Percentiles rank a stretch among this genome's conserved stretches.
phyloP scores from a whole-genome alignment of 2,888 invertebrate species.

The Hydroisotoma schaefferi region DNA sequence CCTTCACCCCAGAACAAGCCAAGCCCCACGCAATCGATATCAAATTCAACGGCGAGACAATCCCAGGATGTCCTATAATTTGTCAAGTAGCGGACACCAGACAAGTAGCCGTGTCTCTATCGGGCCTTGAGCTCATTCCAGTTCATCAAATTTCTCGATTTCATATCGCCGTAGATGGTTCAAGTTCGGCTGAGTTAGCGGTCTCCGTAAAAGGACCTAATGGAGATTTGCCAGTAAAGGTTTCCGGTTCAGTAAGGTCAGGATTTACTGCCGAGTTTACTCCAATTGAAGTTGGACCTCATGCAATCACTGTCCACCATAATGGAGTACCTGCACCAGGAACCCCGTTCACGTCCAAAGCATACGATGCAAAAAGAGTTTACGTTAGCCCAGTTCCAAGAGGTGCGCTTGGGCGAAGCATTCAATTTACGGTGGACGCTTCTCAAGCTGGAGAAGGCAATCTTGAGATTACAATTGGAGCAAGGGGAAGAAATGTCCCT shows the following conservation, averaged over 20 bases:
- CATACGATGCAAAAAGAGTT: conserved; percentile 86
- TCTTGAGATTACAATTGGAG: conserved; percentile 87
- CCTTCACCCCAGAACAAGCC: conserved; percentile 87
- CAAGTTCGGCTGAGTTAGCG: conserved; percentile 72
- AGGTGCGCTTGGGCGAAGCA: conserved; percentile 79
- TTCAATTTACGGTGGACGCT: conserved; percentile 69
- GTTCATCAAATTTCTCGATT: conserved; percentile 76
- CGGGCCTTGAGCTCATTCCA: conserved; percentile 77
- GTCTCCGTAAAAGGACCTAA: conserved; percentile 69
- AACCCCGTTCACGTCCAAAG: conserved; percentile 84
- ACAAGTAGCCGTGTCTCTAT: conserved; percentile 67
- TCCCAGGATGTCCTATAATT: conserved; percentile 79
- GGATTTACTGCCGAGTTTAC: conserved; percentile 89
- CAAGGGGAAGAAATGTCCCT: conserved; percentile 87
- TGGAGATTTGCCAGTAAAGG: conserved; percentile 61
- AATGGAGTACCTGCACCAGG: conserved; percentile 65
- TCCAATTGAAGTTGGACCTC: conserved; percentile 88
- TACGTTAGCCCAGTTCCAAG: conserved; percentile 76
- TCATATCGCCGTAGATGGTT: conserved; percentile 72
- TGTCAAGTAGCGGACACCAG: conserved; percentile 79
- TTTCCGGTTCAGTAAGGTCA: conserved; percentile 81
- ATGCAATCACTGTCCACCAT: conserved; percentile 84
- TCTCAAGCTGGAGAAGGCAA: conserved; percentile 45
- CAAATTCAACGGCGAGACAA: conserved; percentile 92
- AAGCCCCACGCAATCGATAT: conserved; percentile 91